Evolutionary conservation across 1,140 invertebrate species (phyloP), one percentile per base, ranked within the genome.

Genomic region (Drosophila sp.): DNA sequence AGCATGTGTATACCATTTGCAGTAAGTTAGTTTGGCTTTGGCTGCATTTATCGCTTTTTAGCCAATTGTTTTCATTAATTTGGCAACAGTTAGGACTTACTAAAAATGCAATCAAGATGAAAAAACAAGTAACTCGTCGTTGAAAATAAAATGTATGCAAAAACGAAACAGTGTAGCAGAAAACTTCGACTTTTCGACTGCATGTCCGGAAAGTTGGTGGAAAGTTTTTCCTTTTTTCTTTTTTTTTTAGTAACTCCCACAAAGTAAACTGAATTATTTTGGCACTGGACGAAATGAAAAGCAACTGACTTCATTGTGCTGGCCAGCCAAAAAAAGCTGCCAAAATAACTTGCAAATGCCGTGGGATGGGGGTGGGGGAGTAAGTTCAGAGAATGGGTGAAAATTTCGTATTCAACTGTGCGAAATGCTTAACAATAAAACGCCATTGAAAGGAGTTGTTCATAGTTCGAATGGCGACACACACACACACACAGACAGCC

Each of bases 301-400:
- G 80, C 71, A 85, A 81, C 74, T 78, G 81, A 81, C 83, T 86
- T 86, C 83, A 82, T 87, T 87, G 76, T 82, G 44, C 25, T 78
- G 83, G 79, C 76, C 69, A 79, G 65, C 41, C 72, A 85, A 85
- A 63, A 17, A 75, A 58, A 44, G 41, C 38, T 41, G 65, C 82
- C 82, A 86, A 86, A 86, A 86, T 87, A 86, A 84, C 44, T 86
- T 85, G 60, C 73, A 69, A 68, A 57, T 44, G 61, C 63, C 11
- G 1, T 11, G 38, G 2, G 29, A 10, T 54, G 73, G n/a, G 33
- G 32, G 17, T 2, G 33, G 30, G 65, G 69, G 17, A 30, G 32
- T 50, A 63, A 11, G 54, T 55, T 11, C 25, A 62, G 40, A 62
- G 40, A 44, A 66, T 41, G 65, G 30, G 41, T 60, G 5, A n/a